Evolutionary conservation across 2,113 vertebrate genomes (phyloP).

Genomic region (Acrocephalus kingi): DNA sequence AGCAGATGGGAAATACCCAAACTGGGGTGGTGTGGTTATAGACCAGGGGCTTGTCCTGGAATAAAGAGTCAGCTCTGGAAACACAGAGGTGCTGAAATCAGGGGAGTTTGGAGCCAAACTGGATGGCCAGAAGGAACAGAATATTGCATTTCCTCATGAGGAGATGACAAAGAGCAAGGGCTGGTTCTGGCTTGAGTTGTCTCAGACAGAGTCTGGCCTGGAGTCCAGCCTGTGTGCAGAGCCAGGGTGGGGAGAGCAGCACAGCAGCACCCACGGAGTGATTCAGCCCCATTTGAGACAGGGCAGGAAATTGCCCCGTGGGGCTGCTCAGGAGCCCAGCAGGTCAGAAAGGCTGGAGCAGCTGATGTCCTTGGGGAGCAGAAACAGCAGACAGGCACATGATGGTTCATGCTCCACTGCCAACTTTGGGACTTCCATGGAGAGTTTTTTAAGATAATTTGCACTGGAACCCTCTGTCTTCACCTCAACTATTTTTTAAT

Average conservation of each 20-base stretch:
- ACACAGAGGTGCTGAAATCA: background rate
- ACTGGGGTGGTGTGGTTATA: background rate
- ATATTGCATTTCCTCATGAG: background rate
- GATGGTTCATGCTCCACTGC: background rate
- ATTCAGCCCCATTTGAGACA: background rate
- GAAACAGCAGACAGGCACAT: background rate
- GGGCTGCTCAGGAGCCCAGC: background rate
- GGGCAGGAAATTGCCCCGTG: background rate
- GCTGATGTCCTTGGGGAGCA: background rate
- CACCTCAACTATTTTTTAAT: rapidly evolving
- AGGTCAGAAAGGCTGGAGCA: background rate
- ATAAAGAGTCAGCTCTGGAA: background rate
- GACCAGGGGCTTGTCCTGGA: background rate
- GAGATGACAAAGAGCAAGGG: background rate
- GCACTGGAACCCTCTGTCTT: background rate
- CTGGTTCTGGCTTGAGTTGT: background rate
- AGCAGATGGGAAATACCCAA: background rate
- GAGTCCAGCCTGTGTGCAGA: background rate
- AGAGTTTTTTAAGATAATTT: background rate
- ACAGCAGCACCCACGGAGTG: background rate
- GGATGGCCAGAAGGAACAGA: background rate
- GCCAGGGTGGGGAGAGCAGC: background rate
- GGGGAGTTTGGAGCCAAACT: background rate
- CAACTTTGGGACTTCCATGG: background rate
- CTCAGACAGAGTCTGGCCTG: background rate